Conservation (phyloP, 2,797 vertebrate genomes). For the Streptopelia turtur region DNA sequence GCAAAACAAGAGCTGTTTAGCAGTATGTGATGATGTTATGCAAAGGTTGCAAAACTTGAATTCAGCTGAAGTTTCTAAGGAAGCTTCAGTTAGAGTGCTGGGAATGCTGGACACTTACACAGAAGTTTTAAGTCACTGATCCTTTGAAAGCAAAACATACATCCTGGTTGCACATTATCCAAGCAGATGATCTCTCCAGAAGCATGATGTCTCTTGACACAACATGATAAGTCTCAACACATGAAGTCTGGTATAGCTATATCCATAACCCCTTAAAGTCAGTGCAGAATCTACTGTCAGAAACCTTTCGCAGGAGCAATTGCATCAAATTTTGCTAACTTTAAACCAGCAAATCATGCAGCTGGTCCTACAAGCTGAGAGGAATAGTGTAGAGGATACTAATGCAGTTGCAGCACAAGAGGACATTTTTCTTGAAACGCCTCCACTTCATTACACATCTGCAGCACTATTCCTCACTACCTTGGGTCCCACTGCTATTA, state of each 20-base stretch:
- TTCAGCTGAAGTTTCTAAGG: neutral
- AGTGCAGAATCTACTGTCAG: neutral
- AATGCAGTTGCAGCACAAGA: neutral
- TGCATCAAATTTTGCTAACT: neutral
- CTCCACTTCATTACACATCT: neutral
- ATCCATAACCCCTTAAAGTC: neutral
- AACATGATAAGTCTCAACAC: neutral
- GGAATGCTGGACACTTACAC: neutral
- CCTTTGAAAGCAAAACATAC: conserved; percentile 1
- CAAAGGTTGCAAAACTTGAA: neutral
- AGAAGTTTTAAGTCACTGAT: neutral
- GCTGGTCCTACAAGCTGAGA: neutral
- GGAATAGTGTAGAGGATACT: neutral
- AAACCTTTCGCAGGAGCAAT: neutral
- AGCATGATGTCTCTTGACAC: neutral
- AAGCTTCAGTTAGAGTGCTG: neutral
- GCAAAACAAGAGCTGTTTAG: neutral
- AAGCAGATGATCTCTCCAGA: neutral
- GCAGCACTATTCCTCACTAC: neutral
- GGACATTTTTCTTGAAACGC: neutral
- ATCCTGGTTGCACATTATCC: neutral
- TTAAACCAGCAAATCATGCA: neutral
- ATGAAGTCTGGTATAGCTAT: neutral
- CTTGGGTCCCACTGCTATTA: neutral
- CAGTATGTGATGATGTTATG: neutral